Evolutionary conservation across 2,797 vertebrate genomes (phyloP), one percentile per base, ranked within the genome.

Genomic region (Ptychadena robeensis): DNA sequence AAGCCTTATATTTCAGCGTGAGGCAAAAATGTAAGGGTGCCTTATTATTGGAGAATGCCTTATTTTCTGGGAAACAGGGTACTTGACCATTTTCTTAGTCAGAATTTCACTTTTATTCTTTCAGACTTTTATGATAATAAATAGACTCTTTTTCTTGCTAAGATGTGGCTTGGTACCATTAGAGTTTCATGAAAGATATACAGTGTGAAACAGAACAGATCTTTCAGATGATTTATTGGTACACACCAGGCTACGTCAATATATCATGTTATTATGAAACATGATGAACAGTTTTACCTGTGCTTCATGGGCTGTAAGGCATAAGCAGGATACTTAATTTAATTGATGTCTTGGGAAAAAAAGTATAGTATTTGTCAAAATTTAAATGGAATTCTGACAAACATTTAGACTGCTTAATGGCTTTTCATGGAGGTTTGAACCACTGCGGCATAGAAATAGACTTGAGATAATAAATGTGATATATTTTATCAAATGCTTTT

Each of bases 351-450:
- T 57, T 30, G 38, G 63, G 74, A 66, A 38, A 67, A 65, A 66
- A 67, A 77, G n/a, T 48, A 22, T 37, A 32, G 59, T 53, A 75
- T 75, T 38, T 37, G 57, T 64, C 73, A 63, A 75, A 75, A 64
- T 64, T 28, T 63, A 64, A 75, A 75, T 75, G 73, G 73, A 75
- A 61, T 63, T 75, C 18, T 75, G 73, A 75, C 73, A 75, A 75
- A 75, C 73, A 75, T 75, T 75, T 75, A 75, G 73, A 64, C 73
- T 75, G 9, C 57, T 75, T 75, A 75, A 75, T 75, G 59, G 63
- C 63, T 77, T 63, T 53, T 67, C 37, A 44, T 44, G 74, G 37
- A 32, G 18, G 64, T 48, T 77, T 66, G 27, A 66, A 77, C 63
- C 63, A 31, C 74, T 75, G 10, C 28, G 34, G 73, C 32, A 38